These are phyloP conservation scores for Oconnorella tubifera DNA, from an alignment of 2,888 invertebrate species.

Conservation along the genomic window DNA sequence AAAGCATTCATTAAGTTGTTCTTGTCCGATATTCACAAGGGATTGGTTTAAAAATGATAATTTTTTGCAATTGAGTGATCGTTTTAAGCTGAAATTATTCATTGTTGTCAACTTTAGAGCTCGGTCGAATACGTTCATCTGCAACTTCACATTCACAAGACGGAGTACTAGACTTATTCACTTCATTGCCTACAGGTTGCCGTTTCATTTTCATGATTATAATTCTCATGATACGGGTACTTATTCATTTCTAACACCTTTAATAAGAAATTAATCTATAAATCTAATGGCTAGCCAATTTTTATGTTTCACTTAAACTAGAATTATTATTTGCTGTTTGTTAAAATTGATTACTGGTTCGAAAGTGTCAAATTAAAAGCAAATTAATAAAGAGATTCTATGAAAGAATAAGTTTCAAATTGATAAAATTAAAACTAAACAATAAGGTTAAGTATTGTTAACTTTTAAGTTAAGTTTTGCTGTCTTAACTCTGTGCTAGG, in stretches of 20 bases:
- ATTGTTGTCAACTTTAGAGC: neutral
- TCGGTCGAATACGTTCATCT: neutral
- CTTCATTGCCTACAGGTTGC: neutral
- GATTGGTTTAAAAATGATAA: no score
- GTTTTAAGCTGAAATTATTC: neutral
- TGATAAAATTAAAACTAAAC: neutral
- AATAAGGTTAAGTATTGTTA: no score
- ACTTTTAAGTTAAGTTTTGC: no score
- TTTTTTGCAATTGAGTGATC: no score
- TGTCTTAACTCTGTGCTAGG: constrained; percentile 9
- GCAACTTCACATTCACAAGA: neutral
- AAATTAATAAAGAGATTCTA: no score
- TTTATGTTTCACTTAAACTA: no score
- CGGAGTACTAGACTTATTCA: neutral
- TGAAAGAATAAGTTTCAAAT: neutral
- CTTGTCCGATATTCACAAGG: no score
- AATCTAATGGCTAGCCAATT: no score
- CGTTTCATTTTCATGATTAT: neutral
- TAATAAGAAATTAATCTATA: neutral
- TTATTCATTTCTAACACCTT: neutral
- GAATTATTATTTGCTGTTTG: no score
- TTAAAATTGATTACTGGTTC: no score
- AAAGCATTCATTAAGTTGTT: no score
- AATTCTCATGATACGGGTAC: neutral
- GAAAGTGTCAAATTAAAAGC: no score